Percentiles rank a stretch among this genome's conserved stretches.
phyloP scores from a whole-genome alignment of 2,113 vertebrate genomes.

The Poeciliopsis retropinna region DNA sequence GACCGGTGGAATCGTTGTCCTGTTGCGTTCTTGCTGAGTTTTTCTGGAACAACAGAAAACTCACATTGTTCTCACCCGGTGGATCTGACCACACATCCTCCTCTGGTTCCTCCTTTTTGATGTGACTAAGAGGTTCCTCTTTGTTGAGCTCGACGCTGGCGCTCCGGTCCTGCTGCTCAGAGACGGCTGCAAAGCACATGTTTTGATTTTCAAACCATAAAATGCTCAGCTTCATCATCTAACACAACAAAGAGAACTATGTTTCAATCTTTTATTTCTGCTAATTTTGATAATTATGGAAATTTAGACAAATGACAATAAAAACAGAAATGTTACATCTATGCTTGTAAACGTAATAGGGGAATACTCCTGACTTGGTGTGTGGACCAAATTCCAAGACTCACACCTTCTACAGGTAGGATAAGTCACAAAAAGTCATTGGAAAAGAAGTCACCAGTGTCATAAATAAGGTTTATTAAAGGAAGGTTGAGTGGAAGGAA shows the following conservation, averaged over 20 bases:
- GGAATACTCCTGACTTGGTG: too few species aligned
- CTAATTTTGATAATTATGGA: background rate
- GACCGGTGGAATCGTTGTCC: background rate
- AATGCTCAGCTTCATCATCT: background rate
- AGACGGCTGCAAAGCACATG: slow-evolving; percentile 6
- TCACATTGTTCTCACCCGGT: background rate
- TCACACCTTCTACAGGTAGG: background rate
- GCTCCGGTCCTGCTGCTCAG: slow-evolving; percentile 25
- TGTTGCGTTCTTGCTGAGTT: background rate
- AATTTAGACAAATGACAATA: background rate
- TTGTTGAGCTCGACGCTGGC: background rate
- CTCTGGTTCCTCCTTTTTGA: slow-evolving; percentile 47
- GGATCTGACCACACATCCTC: slow-evolving; percentile 6
- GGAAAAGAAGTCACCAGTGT: background rate
- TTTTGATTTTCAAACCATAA: background rate
- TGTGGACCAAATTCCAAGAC: too few species aligned
- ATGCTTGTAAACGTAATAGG: background rate
- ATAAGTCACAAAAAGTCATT: background rate
- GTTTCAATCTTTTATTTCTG: background rate
- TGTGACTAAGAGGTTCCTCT: background rate
- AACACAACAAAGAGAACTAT: background rate
- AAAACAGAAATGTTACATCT: background rate
- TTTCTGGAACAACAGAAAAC: slow-evolving; percentile 11
- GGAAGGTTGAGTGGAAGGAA: background rate
- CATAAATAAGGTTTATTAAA: background rate